phyloP scores from a whole-genome alignment of 1,140 invertebrate genomes.

The Drosophila triauraria region DNA sequence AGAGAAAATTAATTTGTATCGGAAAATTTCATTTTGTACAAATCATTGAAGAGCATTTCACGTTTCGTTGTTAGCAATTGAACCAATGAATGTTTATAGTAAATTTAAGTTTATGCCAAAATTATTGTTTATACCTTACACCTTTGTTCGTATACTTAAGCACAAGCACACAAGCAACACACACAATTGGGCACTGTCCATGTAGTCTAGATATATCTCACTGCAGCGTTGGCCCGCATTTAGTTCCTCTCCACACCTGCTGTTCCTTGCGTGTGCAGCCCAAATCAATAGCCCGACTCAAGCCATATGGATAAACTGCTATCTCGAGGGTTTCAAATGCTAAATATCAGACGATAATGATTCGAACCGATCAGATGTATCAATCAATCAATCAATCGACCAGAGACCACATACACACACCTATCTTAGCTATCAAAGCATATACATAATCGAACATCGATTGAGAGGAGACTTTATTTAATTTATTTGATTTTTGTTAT shows the following conservation, averaged over 20 bases:
- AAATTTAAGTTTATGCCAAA: slow-evolving; percentile 75
- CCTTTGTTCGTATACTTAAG: slow-evolving; percentile 65
- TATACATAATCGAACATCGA: slow-evolving; percentile 29
- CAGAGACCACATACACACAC: slow-evolving; percentile 33
- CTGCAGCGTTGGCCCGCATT: slow-evolving; percentile 53
- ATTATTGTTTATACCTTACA: slow-evolving; percentile 44
- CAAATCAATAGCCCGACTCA: slow-evolving; percentile 52
- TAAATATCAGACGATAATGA: slow-evolving; percentile 47
- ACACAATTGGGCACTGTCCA: slow-evolving; percentile 61
- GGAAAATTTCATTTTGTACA: slow-evolving; percentile 69
- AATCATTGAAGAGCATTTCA: slow-evolving; percentile 52
- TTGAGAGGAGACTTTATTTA: slow-evolving; percentile 63
- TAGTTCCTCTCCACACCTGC: slow-evolving; percentile 65
- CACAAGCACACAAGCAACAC: slow-evolving; percentile 47
- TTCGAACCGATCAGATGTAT: slow-evolving; percentile 41
- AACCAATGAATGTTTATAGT: slow-evolving; percentile 67
- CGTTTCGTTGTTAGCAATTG: slow-evolving; percentile 48
- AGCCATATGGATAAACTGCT: slow-evolving; percentile 61
- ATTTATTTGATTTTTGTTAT: slow-evolving; percentile 74
- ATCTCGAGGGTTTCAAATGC: slow-evolving; percentile 72
- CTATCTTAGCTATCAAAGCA: slow-evolving; percentile 37
- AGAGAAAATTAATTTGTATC: slow-evolving; percentile 5
- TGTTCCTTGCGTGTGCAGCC: slow-evolving; percentile 44
- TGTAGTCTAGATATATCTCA: slow-evolving; percentile 47
- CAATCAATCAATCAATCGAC: slow-evolving; percentile 26